Evolutionary conservation across 2,797 vertebrate species (phyloP).

Genomic region (Oryzias dopingdopingensis): DNA sequence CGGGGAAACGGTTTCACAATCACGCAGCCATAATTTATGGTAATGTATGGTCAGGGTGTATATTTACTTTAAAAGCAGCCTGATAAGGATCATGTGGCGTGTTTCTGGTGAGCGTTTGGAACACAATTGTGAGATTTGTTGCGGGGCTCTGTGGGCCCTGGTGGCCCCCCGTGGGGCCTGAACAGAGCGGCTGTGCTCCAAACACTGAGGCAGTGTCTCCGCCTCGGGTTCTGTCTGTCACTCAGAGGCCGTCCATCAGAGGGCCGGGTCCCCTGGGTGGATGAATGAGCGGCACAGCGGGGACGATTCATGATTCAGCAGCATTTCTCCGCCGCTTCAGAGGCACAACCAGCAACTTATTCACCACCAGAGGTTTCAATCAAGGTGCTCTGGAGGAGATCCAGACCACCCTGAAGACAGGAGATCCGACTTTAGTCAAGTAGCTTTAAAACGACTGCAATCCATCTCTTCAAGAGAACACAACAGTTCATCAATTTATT

Average conservation of each 20-base stretch:
- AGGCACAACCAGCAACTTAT: too few species aligned
- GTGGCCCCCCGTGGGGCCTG: constrained; percentile 45
- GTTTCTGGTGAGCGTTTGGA: constrained; percentile 52
- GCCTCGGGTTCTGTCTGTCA: constrained; percentile 55
- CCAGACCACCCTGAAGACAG: too few species aligned
- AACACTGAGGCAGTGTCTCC: constrained; percentile 64
- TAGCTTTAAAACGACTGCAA: too few species aligned
- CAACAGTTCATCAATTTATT: too few species aligned
- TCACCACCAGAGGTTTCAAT: too few species aligned
- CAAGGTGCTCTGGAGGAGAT: too few species aligned
- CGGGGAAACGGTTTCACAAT: constrained; percentile 27
- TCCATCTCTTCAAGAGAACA: too few species aligned
- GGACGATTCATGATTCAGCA: constrained; percentile 12
- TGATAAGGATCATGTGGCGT: constrained; percentile 62
- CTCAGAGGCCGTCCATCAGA: constrained; percentile 50
- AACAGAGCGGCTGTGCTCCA: constrained; percentile 40
- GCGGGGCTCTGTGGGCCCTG: constrained; percentile 38
- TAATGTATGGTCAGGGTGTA: constrained; percentile 37
- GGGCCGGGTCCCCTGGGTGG: constrained; percentile 14
- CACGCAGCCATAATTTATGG: constrained; percentile 46
- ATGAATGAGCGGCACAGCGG: background rate
- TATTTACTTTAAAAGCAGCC: constrained; percentile 58
- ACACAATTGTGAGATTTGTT: constrained; percentile 71
- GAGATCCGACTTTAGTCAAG: too few species aligned
- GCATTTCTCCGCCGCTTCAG: constrained; percentile 14